Base-by-base conservation (phyloP, 2,797 vertebrate genomes). In the Lerista edwardsae region DNA sequence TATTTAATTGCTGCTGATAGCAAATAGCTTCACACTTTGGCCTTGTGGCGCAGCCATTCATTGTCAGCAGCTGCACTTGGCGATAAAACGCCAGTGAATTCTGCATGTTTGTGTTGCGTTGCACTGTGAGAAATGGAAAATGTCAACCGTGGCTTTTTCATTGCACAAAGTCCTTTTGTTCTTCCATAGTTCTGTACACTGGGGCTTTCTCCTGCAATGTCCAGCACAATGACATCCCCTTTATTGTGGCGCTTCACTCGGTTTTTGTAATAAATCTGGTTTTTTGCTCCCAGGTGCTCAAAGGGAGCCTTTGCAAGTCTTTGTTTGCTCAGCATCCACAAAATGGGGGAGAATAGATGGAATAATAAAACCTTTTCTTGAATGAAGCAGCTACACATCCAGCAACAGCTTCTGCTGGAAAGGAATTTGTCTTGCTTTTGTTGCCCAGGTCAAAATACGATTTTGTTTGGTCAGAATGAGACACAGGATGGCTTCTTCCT, bases 231-330 rank as follows among this genome's bases (percentile, higher is more conserved):
- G 82, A 59, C 23, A 5, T 47, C 79, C 39, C 25, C 19, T 65
- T 27, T 81, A 41, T 85, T 29, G 39, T 3, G 36, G 74, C 61
- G 76, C 3, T 44, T 87, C 89, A 75, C 85, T n/a, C 8, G 83
- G 87, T 55, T 84, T 0, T 64, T 88, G 47, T 44, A 75, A n/a
- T 34, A 55, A 51, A 47, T 44, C 36, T 41, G 6, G n/a, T 14
- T n/a, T 39, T 41, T 79, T 9, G 61, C 39, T 79, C 15, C 14
- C 41, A 68, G 29, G 5, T 23, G 41, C 29, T 25, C 29, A 68
- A 44, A 79, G 29, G 36, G n/a, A 64, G 12, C 12, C 39, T 64
- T 85, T 69, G 31, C 65, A 65, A 31, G 65, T 39, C 11, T 71
- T 74, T 9, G 44, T 21, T 5, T 67, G 47, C 47, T 47, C 51